Percentiles rank a stretch among this genome's conserved stretches.
phyloP scores from a whole-genome alignment of 2,113 vertebrate species.

The Triplophysa tibetana region DNA sequence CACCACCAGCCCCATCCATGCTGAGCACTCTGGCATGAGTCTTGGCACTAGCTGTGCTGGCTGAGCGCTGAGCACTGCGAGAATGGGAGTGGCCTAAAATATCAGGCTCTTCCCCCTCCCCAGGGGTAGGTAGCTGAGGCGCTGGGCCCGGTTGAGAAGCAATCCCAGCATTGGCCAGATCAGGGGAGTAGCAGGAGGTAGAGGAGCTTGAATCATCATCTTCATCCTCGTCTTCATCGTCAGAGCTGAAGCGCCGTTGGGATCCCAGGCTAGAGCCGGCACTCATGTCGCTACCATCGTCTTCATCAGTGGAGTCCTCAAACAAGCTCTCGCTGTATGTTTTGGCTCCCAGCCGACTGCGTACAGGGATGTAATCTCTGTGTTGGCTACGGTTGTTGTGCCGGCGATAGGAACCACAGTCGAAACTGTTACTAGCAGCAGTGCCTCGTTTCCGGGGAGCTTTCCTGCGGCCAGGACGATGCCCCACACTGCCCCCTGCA shows the following conservation, averaged over 20 bases:
- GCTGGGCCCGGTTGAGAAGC: constrained; percentile 58
- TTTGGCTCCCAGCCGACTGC: constrained; percentile 78
- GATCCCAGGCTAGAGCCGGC: constrained; percentile 84
- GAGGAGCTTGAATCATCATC: constrained; percentile 81
- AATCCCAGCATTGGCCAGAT: constrained; percentile 68
- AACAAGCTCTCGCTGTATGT: constrained; percentile 83
- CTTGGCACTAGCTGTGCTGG: constrained; percentile 87
- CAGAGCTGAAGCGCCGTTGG: constrained; percentile 82
- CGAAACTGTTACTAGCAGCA: constrained; percentile 77
- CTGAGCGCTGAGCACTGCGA: constrained; percentile 81
- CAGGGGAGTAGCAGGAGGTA: constrained; percentile 85
- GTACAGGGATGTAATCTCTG: constrained; percentile 79
- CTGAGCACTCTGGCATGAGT: constrained; percentile 87
- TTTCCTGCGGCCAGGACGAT: constrained; percentile 77
- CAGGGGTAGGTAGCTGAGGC: constrained; percentile 63
- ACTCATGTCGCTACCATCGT: constrained; percentile 86
- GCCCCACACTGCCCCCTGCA: constrained; percentile 65
- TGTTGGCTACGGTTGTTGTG: constrained; percentile 75
- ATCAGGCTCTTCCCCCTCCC: constrained; percentile 69
- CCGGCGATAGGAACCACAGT: constrained; percentile 77
- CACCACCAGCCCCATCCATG: constrained; percentile 81
- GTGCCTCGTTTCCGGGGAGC: constrained; percentile 72
- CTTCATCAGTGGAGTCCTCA: constrained; percentile 83
- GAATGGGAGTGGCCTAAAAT: constrained; percentile 66
- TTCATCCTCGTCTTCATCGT: constrained; percentile 73